phyloP scores from a whole-genome alignment of 2,888 invertebrate genomes.

The Stomorhina lunata region DNA sequence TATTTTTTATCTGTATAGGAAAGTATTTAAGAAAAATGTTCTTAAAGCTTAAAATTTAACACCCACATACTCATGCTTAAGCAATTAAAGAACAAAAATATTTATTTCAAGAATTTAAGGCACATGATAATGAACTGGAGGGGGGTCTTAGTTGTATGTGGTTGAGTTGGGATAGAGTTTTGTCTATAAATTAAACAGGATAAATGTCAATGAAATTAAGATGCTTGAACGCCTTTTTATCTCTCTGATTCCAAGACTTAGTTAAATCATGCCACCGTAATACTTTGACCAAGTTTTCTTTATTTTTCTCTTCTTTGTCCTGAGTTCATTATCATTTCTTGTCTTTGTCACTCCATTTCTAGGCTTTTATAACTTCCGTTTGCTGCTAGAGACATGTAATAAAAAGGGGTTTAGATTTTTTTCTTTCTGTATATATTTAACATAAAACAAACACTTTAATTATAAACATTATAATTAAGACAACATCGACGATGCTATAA shows the following conservation, averaged over 20 bases:
- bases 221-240: conserved; percentile 53
- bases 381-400: neutral
- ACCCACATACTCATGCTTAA: conserved; percentile 50
- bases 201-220: conserved; percentile 63
- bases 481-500: neutral
- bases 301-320: neutral
- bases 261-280: neutral
- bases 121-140: neutral
- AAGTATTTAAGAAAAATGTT: neutral
- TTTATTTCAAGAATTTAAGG: neutral
- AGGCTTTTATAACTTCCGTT: neutral
- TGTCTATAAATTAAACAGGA: conserved; percentile 58
- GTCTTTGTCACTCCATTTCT: neutral
- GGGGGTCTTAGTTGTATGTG: neutral
- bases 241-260: neutral
- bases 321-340: neutral
- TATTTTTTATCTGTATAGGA: conserved; percentile 22
- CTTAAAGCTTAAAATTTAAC: conserved; percentile 52
- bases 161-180: conserved; percentile 3
- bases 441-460: conserved; percentile 48
- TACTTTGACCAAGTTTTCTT: neutral
- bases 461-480: conserved; percentile 7
- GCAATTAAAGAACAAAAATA: conserved; percentile 43
- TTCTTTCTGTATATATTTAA: too few relatives aligned
- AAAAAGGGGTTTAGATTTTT: conserved; percentile 10